These are phyloP conservation scores for Erythrolamprus reginae DNA, from an alignment of 2,113 vertebrate genomes.

Conservation along the genomic window DNA sequence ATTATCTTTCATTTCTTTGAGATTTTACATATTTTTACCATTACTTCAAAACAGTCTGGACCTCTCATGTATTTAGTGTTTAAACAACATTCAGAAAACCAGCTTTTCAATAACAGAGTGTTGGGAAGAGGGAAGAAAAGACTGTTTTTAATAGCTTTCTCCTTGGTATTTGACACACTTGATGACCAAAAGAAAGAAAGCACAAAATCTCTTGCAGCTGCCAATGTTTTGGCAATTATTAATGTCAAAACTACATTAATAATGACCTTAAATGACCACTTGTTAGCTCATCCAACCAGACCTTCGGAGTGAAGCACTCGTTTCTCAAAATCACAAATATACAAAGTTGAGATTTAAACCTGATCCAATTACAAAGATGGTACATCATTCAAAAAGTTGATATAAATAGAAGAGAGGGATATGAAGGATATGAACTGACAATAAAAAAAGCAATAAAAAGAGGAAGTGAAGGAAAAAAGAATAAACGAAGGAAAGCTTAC, in stretches of 20 bases:
- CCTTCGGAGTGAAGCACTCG: neutral
- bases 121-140: neutral
- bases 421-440: neutral
- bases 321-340: neutral
- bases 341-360: neutral
- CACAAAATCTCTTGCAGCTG: neutral
- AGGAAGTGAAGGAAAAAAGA: neutral
- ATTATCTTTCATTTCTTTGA: neutral
- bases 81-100: neutral
- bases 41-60: conserved; percentile 4
- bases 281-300: neutral
- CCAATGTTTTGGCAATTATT: too few relatives aligned
- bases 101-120: neutral
- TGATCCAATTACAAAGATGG: neutral
- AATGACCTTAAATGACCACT: too few relatives aligned
- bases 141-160: neutral
- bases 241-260: conserved; percentile 4
- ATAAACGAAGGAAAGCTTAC: neutral
- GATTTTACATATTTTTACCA: conserved; percentile 14
- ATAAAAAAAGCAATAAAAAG: neutral
- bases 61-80: neutral
- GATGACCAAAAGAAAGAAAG: neutral
- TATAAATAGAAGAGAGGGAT: neutral
- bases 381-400: neutral
- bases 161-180: neutral